Evolutionary conservation across 2,113 vertebrate genomes (phyloP), one percentile per base, ranked within the genome.

Genomic region (Microcebus murinus): DNA sequence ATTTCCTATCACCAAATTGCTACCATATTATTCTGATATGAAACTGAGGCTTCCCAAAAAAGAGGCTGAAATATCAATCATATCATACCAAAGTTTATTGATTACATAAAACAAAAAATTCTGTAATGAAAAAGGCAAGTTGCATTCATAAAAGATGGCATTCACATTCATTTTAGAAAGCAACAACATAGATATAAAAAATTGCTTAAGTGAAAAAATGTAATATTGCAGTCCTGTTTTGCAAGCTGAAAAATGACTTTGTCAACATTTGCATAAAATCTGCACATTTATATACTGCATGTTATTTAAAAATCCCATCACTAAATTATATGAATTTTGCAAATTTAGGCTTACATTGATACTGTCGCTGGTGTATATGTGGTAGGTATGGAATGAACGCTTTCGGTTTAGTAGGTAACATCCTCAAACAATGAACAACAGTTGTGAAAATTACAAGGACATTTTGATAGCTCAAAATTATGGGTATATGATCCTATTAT

Each of bases 51-150:
- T 82, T 97, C 50, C 48, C 71, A 93, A 89, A 96, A 87, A 91
- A 61, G 79, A 93, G 42, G 50, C 79, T 67, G 76, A 90, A 96
- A 61, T 97, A 98, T 91, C 95, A 97, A 98, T 98, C 96, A 96
- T 98, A 99, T 98, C 98, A 99, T 99, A 99, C 97, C 98, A 99
- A 99, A 99, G 98, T 99, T 99, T 99, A 99, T 98, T 99, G 98
- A 98, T 98, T 98, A 98, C 98, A 98, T 98, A 97, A 97, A 98
- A 98, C 97, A 98, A 98, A 98, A 98, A 97, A 97, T 95, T 98
- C 91, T 90, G 96, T 98, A 98, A 99, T 98, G 98, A 98, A 98
- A 99, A 98, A 98, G 98, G 98, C 98, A 98, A 98, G 83, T 98
- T 98, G 98, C 98, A 98, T 98, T 98, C 98, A 98, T 98, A 98